Percentiles rank a stretch among this genome's conserved stretches.
Conservation (phyloP, 2,113 vertebrate species). For the Myotis yumanensis region DNA sequence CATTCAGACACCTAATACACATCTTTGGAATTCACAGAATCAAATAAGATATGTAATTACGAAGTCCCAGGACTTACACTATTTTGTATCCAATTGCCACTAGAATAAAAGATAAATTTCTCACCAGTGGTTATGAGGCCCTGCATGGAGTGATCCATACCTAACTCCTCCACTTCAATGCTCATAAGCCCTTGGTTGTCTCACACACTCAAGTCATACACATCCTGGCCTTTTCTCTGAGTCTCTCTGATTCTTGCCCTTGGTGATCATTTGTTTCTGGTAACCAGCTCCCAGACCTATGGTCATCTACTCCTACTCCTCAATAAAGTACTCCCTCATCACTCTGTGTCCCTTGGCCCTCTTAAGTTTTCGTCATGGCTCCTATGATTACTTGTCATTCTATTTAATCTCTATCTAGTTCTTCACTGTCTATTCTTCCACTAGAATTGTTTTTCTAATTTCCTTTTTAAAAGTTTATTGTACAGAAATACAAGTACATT, state of each 20-base stretch:
- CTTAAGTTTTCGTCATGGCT: neutral
- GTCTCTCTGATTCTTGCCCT: neutral
- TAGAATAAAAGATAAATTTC: neutral
- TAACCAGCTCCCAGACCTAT: neutral
- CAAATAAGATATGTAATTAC: neutral
- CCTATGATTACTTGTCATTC: neutral
- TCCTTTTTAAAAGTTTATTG: neutral
- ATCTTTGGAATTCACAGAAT: neutral
- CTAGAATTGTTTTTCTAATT: neutral
- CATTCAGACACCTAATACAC: neutral
- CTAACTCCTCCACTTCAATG: neutral
- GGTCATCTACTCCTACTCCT: neutral
- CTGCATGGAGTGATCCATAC: neutral
- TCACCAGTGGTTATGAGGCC: neutral
- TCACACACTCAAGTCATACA: neutral
- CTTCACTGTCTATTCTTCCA: neutral
- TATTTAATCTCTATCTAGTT: neutral
- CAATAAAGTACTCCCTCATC: fast-evolving
- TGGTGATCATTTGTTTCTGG: neutral
- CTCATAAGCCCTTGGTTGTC: neutral
- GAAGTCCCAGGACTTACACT: neutral
- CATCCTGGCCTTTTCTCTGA: neutral
- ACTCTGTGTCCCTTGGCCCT: neutral
- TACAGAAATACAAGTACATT: neutral
- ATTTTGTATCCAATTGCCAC: neutral